Conservation (phyloP, 2,797 vertebrate genomes). For the Sorex maritimensis region DNA sequence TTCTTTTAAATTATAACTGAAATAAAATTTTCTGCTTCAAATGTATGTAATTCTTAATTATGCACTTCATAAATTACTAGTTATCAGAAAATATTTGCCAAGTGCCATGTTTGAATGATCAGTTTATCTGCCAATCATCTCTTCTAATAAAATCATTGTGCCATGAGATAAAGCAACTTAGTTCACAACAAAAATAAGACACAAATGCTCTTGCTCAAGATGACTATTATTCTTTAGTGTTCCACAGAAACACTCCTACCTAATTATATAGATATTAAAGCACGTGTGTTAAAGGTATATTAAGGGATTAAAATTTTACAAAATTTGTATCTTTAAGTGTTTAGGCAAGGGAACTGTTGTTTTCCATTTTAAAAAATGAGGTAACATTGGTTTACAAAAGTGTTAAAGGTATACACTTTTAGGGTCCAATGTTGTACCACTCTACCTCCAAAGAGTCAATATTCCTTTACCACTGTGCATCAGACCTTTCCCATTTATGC, state of each 20-base stretch:
- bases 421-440: too few relatives aligned
- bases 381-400: too few relatives aligned
- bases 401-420: too few relatives aligned
- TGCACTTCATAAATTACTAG: not conserved
- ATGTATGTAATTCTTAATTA: not conserved
- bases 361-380: too few relatives aligned
- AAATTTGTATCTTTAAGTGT: conserved; percentile 30
- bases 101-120: not conserved
- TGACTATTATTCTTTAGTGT: not conserved
- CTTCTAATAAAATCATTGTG: not conserved
- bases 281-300: not conserved
- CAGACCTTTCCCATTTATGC: too few relatives aligned
- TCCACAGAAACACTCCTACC: not conserved
- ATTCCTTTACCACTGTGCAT: too few relatives aligned
- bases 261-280: conserved; percentile 6
- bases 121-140: not conserved
- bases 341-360: not conserved
- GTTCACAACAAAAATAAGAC: conserved; percentile 13
- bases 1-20: conserved; percentile 16
- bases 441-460: too few relatives aligned
- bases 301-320: not conserved
- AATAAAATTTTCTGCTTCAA: not conserved
- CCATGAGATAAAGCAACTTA: not conserved
- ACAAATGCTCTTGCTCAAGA: not conserved
- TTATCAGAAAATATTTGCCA: conserved; percentile 32